Evolutionary conservation across 92 coral and sea anemone genomes (phyloP), one percentile per base, ranked within the genome.

Genomic region (Paramuricea clavata): DNA sequence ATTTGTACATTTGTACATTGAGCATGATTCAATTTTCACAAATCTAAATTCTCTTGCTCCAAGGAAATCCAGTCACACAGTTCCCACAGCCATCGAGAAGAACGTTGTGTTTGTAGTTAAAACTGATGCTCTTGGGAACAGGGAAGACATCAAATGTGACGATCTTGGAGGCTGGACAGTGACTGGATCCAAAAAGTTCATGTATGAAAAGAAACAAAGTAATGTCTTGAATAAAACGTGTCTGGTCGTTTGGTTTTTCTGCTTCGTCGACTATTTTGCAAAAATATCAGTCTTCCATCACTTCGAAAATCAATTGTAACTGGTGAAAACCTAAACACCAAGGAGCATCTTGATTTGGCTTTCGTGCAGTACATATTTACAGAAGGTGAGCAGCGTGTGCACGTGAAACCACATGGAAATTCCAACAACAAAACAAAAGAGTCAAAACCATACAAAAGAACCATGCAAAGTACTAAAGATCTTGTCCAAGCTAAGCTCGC

Each of bases 361-460:
- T 73, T 82, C 27, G 91, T 88, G 67, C 91, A 88, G 34, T 88
- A 88, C 35, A 34, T 82, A 1, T 88, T 88, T 43, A 73, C 83
- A 30, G 86, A 88, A 65, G 79, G 87, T 16, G 91, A 88, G 57
- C 73, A 54, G 67, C 17, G 26, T 27, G 87, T 88, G 6, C 4
- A 5, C 15, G 67, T 74, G 35, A 82, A 74, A 60, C 52, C 87
- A 4, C 91, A 88, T 35, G 87, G 87, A 8, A 88, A 82, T 68
- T 12, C 74, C 61, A 82, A 72, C 43, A 39, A 34, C 17, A 47
- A 15, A n/a, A 3, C 21, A 13, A 65, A 43, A 52, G 33, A 72
- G 70, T 15, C n/a, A n/a, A n/a, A n/a, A n/a, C n/a, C n/a, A n/a
- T 81, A 82, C 44, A 73, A 72, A 39, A 61, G 88, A 26, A 88